Conservation (phyloP, 2,888 invertebrate genomes). For the Drosophila setosimentum region DNA sequence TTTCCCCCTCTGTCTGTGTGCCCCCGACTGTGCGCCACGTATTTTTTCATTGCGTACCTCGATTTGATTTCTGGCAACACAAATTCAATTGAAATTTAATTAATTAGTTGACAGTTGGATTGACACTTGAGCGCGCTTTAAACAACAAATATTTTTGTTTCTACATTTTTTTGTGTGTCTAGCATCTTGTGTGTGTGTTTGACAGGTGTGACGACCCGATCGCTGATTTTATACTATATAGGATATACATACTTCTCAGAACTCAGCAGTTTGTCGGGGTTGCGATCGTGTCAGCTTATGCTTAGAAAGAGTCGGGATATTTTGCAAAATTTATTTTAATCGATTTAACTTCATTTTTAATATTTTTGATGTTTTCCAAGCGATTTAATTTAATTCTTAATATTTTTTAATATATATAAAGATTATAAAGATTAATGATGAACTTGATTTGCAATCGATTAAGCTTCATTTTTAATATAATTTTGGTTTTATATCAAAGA, state of each 20-base stretch:
- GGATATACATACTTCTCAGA: conserved; percentile 59
- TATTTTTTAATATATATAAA: not conserved
- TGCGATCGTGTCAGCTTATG: not conserved
- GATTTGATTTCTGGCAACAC: conserved; percentile 68
- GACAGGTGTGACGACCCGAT: conserved; percentile 62
- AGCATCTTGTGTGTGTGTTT: conserved; percentile 45
- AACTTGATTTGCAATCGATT: not conserved
- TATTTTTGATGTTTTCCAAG: not conserved
- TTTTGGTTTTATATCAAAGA: not conserved
- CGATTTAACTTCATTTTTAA: not conserved
- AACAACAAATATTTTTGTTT: conserved; percentile 25
- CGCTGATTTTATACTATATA: conserved; percentile 8
- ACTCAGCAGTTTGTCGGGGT: conserved; percentile 39
- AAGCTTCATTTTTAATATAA: not conserved
- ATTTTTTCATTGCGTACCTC: conserved; percentile 34
- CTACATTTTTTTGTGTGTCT: conserved; percentile 18
- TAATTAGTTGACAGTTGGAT: conserved; percentile 84
- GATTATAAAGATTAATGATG: too few species aligned
- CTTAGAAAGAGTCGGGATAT: not conserved
- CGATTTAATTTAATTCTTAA: not conserved
- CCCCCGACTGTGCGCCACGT: conserved; percentile 73
- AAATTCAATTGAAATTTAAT: conserved; percentile 85
- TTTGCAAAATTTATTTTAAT: not conserved
- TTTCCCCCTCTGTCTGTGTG: conserved; percentile 3
- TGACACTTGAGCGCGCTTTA: conserved; percentile 74